A percentile compares a stretch with the other conserved stretches of the same genome.
phyloP scores from a whole-genome alignment of 2,797 vertebrate genomes.

The Spinus olivaceus region DNA sequence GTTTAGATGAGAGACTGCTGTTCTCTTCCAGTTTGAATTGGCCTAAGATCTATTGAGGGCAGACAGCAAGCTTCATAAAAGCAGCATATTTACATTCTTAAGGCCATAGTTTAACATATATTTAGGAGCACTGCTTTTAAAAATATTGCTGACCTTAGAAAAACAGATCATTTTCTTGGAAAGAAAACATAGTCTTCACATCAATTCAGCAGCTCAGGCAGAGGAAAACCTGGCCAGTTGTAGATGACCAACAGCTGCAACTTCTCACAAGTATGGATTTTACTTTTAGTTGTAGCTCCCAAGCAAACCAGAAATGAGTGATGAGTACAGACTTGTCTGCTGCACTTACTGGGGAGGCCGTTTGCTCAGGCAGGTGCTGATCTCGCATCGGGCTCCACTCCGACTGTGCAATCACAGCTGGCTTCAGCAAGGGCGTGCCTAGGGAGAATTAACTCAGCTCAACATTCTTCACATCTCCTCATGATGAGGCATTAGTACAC shows the following conservation, averaged over 20 bases:
- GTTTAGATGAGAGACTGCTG: neutral
- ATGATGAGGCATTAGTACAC: neutral
- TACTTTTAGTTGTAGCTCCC: neutral
- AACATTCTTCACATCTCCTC: neutral
- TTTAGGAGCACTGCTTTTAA: neutral
- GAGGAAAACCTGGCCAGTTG: neutral
- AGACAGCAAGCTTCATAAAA: neutral
- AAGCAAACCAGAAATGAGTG: neutral
- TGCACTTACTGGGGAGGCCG: conserved; percentile 64
- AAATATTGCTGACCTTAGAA: neutral
- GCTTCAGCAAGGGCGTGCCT: conserved; percentile 52
- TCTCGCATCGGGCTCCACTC: conserved; percentile 73
- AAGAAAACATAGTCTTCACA: neutral
- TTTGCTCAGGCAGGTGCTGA: conserved; percentile 52
- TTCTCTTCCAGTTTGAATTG: neutral
- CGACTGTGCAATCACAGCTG: neutral
- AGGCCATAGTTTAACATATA: neutral
- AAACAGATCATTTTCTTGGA: neutral
- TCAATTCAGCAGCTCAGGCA: neutral
- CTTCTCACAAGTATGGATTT: neutral
- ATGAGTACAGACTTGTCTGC: neutral
- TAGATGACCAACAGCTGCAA: neutral
- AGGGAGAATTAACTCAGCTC: conserved; percentile 44
- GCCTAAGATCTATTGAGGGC: neutral
- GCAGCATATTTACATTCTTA: neutral